Evolutionary conservation across 2,797 vertebrate species (phyloP).

Genomic region (Mustela erminea): DNA sequence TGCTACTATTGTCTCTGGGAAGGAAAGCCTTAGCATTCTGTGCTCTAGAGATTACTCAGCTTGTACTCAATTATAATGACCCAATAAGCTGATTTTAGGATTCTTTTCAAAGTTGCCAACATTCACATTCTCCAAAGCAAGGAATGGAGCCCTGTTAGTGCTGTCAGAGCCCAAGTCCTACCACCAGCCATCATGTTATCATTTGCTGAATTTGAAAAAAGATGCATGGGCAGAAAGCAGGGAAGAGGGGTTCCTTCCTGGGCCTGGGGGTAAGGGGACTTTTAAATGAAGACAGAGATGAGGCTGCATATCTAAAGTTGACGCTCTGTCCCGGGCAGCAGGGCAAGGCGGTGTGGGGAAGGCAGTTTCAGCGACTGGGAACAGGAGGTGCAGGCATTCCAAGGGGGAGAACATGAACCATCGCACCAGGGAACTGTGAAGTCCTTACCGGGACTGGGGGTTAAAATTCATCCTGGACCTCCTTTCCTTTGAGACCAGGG

Average conservation of each 20-base stretch:
- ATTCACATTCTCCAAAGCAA: background rate
- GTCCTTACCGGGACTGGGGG: background rate
- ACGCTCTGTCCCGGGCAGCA: background rate
- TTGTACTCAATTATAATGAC: background rate
- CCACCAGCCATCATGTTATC: background rate
- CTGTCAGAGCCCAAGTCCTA: background rate
- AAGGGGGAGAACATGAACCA: background rate
- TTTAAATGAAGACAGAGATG: background rate
- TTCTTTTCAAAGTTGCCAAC: constrained; percentile 10
- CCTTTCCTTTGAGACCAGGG: background rate
- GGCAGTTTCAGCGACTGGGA: background rate
- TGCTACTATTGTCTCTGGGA: background rate
- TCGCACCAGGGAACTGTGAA: no score
- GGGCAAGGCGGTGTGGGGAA: background rate
- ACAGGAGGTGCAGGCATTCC: background rate
- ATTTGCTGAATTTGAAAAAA: background rate
- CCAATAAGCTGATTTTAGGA: background rate
- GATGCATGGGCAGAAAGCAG: background rate
- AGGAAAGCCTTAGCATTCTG: background rate
- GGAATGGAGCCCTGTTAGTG: background rate
- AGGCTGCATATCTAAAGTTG: background rate
- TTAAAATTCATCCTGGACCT: background rate
- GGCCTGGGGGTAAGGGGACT: background rate
- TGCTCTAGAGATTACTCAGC: background rate
- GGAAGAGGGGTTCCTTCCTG: background rate